Evolutionary conservation across 2,113 vertebrate genomes (phyloP), one percentile per base, ranked within the genome.

Genomic region (Cromileptes altivelis): DNA sequence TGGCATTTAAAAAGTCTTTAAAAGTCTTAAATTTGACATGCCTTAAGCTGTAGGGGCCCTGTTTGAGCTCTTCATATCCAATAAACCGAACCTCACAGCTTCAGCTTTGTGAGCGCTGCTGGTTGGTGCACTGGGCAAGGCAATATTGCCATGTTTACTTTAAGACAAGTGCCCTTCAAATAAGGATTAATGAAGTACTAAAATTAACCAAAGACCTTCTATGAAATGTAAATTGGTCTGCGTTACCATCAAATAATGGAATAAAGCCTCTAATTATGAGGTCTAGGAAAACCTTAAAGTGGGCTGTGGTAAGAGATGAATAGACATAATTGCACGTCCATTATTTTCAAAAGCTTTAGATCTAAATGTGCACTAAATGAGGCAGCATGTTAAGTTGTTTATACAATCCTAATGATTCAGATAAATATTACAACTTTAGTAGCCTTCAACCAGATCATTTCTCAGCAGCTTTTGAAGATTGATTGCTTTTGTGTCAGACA

Each of bases 31-130:
- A 17, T 5, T 6, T 18, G 4, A 50, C 49, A 18, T 50, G 5
- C 15, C 5, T 45, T 56, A 25, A 40, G 42, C 42, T 45, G 42
- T 12, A 45, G 42, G 42, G 12, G 42, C 42, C 42, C 42, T 45
- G 11, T 45, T 75, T 42, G 58, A 80, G 69, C 49, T 78, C 6
- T 64, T 50, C 12, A 40, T n/a, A 75, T 65, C 58, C 37, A 75
- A 21, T 64, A 21, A 78, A 25, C 27, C 30, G 45, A 70, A 18
- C 14, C 13, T n/a, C 23, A 4, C 13, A 30, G 63, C 62, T 23
- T 64, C 27, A 52, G 30, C 50, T 14, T 8, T 33, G 53, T 33
- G 25, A 62, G 50, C 4, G 2, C 33, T 63, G 65, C 56, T 70
- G 19, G 56, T 76, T 80, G 25, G 15, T 55, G 12, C 27, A 62